Evolutionary conservation across 2,888 invertebrate genomes (phyloP).

Genomic region (Chorisops tibialis): DNA sequence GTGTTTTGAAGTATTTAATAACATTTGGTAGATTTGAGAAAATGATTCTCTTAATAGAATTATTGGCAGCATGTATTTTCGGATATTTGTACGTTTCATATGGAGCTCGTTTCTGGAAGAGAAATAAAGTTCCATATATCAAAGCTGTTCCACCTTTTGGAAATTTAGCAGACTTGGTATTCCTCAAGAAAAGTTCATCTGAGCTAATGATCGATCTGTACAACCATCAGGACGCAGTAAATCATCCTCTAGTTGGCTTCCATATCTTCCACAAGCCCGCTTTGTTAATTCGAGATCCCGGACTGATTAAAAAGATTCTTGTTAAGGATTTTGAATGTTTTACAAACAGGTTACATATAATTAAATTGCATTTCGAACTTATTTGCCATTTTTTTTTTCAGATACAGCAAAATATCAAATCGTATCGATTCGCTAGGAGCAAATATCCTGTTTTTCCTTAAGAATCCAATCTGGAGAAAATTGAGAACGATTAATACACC

Average conservation of each 20-base stretch:
- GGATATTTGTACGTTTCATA: slow-evolving; percentile 4
- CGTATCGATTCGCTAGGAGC: slow-evolving; percentile 51
- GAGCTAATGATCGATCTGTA: slow-evolving; percentile 49
- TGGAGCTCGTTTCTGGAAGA: slow-evolving; percentile 42
- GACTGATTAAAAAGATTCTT: slow-evolving; percentile 51
- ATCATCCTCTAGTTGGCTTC: slow-evolving; percentile 47
- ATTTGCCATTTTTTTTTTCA: too few species aligned
- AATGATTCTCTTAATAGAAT: too few species aligned
- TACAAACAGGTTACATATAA: slow-evolving; percentile 44
- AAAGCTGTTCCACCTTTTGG: slow-evolving; percentile 51
- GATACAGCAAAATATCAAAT: too few species aligned
- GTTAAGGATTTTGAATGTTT: slow-evolving; percentile 54
- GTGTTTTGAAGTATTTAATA: too few species aligned
- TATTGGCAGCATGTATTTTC: too few species aligned
- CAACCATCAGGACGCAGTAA: slow-evolving; percentile 38
- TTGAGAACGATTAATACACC: slow-evolving; percentile 53
- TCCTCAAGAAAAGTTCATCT: slow-evolving; percentile 42
- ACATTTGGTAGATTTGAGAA: too few species aligned
- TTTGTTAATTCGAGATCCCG: slow-evolving; percentile 51
- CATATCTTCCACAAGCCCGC: slow-evolving; percentile 52
- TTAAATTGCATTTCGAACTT: too few species aligned
- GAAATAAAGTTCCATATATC: slow-evolving; percentile 47
- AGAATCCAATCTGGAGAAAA: slow-evolving; percentile 53
- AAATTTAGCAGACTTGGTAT: slow-evolving; percentile 46
- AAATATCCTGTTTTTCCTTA: slow-evolving; percentile 52